These are phyloP conservation scores for Scophthalmus maximus DNA, from an alignment of 2,113 vertebrate species.

Conservation along the genomic window DNA sequence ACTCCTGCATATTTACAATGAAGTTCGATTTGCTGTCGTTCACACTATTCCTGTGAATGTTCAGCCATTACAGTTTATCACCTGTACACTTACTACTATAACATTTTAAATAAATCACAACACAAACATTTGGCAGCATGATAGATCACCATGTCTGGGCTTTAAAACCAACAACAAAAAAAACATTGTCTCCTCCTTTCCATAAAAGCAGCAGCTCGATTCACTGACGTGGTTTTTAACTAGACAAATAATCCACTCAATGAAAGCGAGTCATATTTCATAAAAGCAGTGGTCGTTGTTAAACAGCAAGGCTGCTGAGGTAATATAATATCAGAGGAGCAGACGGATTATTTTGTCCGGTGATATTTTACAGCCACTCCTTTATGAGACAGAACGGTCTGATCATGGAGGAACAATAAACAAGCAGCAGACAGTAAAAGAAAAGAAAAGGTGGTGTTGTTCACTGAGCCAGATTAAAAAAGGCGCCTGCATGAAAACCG, in stretches of 20 bases:
- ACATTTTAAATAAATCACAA: too few relatives aligned
- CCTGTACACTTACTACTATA: too few relatives aligned
- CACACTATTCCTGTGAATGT: background rate
- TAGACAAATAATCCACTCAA: constrained; percentile 46
- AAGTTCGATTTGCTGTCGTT: background rate
- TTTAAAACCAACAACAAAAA: background rate
- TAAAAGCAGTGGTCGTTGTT: constrained; percentile 36
- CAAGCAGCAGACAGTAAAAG: constrained; percentile 59
- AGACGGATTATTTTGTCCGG: constrained; percentile 38
- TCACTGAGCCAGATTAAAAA: constrained; percentile 68
- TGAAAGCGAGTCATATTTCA: constrained; percentile 53
- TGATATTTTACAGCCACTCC: constrained; percentile 43
- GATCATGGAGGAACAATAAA: constrained; percentile 68
- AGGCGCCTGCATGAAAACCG: constrained; percentile 31
- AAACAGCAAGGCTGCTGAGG: constrained; percentile 24
- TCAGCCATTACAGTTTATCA: background rate
- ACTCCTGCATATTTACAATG: too few relatives aligned
- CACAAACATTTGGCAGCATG: background rate
- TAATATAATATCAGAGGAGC: constrained; percentile 45
- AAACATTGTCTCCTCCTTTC: constrained; percentile 11
- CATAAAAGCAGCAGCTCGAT: constrained; percentile 38
- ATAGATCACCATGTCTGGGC: background rate
- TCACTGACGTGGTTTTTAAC: constrained; percentile 53
- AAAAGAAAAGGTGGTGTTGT: constrained; percentile 53
- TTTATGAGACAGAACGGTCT: constrained; percentile 62